Evolutionary conservation across 2,888 invertebrate species (phyloP), one percentile per base, ranked within the genome.

Genomic region (Cryptophagus acutangulus): DNA sequence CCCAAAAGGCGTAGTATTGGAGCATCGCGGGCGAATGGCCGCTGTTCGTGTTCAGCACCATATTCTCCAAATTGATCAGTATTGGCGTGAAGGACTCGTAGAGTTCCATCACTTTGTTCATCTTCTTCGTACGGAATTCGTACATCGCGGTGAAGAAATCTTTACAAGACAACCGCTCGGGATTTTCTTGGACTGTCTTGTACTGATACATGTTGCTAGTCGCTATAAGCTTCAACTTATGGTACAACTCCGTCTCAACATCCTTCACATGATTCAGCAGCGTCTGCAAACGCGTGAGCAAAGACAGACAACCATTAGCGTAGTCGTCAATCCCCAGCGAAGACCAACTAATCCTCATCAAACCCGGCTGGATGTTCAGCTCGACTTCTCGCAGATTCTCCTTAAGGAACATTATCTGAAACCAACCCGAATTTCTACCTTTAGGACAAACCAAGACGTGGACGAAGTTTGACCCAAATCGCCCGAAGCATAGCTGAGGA

Each of bases 331-430:
- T 87, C 16, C 86, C 84, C 9, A 92, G 73, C 0, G 90, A 87
- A 46, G 83, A 84, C 93, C 94, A 94, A 30, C 85, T 87, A 40
- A 90, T 80, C 17, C 91, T 76, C 2, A 82, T 82, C 0, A 88
- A 71, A 0, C 93, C 93, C 2, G 89, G 88, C 56, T 87, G 78
- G 34, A 90, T 81, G 36, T 80, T 75, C 24, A 82, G 74, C 63
- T 90, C 89, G 46, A 84, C 79, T 45, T 84, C 78, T 51, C 78
- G 71, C 1, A 89, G 72, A 50, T 80, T 80, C 9, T 74, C 75
- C 51, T 82, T 81, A 62, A 88, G 69, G 38, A 89, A 76, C 44
- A 79, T 73, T 1, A 83, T 75, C 76, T 78, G n/a, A n/a, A n/a
- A n/a, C n/a, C n/a, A n/a, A n/a, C n/a, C n/a, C n/a, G n/a, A n/a